Evolutionary conservation across 35 echinoderm and acorn worm genomes (phyloP), one percentile per base, ranked within the genome.

Genomic region (Acanthaster planci): DNA sequence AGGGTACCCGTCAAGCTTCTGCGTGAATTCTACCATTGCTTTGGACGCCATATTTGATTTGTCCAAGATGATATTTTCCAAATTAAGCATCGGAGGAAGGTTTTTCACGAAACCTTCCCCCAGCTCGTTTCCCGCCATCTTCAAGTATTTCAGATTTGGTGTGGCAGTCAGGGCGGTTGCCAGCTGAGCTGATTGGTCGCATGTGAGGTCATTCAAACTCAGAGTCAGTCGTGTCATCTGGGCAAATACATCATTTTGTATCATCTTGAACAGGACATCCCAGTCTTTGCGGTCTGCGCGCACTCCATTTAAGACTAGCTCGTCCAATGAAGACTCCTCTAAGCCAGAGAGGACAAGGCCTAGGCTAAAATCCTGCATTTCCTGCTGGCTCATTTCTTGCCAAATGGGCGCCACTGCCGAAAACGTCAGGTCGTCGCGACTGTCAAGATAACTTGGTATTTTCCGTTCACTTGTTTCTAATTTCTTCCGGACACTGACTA

Each of bases 111-210:
- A 86, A 14, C 77, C 75, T 38, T 47, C 38, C 51, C 84, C 84
- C 19, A 86, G 30, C 44, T 86, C 67, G 55, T 86, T 86, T 37
- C 84, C 84, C 1, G 84, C 76, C 50, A 86, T 17, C 44, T 86
- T 86, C 42, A 86, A 44, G 12, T 86, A 76, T 39, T 50, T 77
- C 84, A 86, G 67, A 37, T 86, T 78, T 50, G 67, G 36, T 40
- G 75, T 68, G 2, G 37, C 27, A 16, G 17, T 4, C 50, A 86
- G 67, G 32, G 23, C 37, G 17, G 84, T 19, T 53, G 68, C 67
- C 21, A 86, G 19, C 23, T 47, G 47, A 34, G 84, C 67, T 27
- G 76, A 30, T 30, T 37, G 60, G 23, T 77, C 40, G 19, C 27
- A 68, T 31, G 14, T 32, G 31, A 86, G 31, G 22, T 22, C 72